These are phyloP conservation scores for Melanitta fusca DNA, from an alignment of 2,797 vertebrate genomes.

Conservation along the genomic window DNA sequence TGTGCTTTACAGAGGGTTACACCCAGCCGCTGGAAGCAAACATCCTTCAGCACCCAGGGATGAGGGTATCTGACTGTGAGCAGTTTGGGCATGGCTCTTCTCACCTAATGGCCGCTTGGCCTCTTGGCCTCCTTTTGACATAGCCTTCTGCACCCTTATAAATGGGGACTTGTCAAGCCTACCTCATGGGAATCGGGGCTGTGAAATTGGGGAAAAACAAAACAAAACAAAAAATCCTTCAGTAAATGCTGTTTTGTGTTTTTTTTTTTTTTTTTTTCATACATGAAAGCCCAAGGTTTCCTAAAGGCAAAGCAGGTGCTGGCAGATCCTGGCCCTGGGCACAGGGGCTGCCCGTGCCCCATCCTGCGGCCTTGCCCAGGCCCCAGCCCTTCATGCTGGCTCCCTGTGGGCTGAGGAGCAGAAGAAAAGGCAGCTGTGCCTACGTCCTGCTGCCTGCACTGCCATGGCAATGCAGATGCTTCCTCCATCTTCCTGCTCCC, in stretches of 20 bases:
- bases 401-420: rapidly evolving
- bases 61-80: rapidly evolving
- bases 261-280: neutral
- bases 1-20: neutral
- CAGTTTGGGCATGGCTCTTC: neutral
- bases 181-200: neutral
- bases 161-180: neutral
- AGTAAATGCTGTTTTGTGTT: neutral
- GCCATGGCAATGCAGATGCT: constrained; percentile 35
- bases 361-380: neutral
- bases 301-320: neutral
- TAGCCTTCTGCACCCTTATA: neutral
- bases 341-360: neutral
- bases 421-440: neutral
- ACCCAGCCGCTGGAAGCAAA: neutral
- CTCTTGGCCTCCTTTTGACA: too few species aligned
- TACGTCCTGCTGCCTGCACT: neutral
- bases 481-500: constrained; percentile 2
- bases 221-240: neutral
- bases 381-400: neutral
- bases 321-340: neutral
- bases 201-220: neutral
- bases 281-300: neutral
- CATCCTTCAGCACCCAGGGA: neutral
- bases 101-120: neutral